A percentile compares a stretch with the other conserved stretches of the same genome.
Evolutionary conservation across 1,140 invertebrate species (phyloP).

Genomic region (Trichoplusia ni): DNA sequence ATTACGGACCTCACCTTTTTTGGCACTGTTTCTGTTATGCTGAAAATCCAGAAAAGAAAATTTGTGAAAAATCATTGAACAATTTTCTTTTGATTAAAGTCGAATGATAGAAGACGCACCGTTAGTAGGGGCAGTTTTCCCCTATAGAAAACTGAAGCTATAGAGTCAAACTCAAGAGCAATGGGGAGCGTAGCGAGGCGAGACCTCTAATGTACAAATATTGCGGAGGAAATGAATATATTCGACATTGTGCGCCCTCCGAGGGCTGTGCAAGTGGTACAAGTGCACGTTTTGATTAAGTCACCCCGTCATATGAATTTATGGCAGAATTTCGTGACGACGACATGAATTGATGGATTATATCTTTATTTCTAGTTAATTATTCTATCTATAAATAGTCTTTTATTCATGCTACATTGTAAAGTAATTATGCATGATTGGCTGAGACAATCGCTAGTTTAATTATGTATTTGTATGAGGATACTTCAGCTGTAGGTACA

Average conservation of each 20-base stretch:
- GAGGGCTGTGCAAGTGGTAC: constrained; percentile 40
- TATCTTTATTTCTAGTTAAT: constrained; percentile 7
- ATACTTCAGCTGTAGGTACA: no score
- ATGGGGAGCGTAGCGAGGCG: constrained; percentile 66
- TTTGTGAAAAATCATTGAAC: no score
- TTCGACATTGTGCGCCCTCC: constrained; percentile 49
- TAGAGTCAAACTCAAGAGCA: constrained; percentile 59
- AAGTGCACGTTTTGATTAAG: constrained; percentile 77
- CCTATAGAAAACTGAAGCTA: constrained; percentile 46
- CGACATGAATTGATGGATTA: constrained; percentile 25
- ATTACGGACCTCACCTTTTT: no score
- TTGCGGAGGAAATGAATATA: constrained; percentile 80
- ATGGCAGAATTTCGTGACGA: constrained; percentile 51
- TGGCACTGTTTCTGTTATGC: no score
- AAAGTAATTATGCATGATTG: not conserved
- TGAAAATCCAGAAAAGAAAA: no score
- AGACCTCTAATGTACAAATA: constrained; percentile 81
- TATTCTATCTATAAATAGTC: not conserved
- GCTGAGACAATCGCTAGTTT: no score
- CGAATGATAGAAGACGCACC: no score
- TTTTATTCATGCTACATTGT: not conserved
- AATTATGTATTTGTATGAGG: no score
- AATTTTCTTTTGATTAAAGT: no score
- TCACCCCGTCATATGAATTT: constrained; percentile 67
- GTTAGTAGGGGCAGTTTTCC: constrained; percentile 45